Conservation (phyloP, 2,797 vertebrate species). For the Bothrops alternatus region DNA sequence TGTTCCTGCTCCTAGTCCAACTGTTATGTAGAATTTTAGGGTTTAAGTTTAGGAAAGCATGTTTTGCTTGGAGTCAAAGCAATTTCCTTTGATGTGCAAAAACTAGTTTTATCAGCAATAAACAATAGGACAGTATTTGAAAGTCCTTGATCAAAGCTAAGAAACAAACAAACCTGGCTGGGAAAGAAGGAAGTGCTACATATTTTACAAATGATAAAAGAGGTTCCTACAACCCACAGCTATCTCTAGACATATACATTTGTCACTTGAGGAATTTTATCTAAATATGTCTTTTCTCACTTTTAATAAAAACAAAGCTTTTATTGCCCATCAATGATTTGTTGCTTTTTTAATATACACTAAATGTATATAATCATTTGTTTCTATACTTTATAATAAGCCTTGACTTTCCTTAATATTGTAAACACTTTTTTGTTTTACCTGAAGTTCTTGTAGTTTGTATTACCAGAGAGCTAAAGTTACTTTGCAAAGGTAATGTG, state of each 20-base stretch:
- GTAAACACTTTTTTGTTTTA: neutral
- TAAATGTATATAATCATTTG: neutral
- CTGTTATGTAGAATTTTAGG: neutral
- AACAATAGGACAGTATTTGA: neutral
- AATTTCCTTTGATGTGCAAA: neutral
- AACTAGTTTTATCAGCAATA: neutral
- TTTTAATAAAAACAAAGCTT: neutral
- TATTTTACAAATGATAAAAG: neutral
- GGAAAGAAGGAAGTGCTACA: neutral
- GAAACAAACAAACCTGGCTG: neutral
- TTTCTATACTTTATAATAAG: neutral
- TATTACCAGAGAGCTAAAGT: neutral
- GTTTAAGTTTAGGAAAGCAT: neutral
- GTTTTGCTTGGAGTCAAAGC: neutral
- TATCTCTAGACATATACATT: neutral
- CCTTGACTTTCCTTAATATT: neutral
- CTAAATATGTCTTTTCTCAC: neutral
- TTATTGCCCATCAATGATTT: neutral
- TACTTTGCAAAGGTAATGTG: neutral
- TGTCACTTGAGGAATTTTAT: neutral
- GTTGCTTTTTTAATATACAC: neutral
- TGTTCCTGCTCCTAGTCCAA: neutral
- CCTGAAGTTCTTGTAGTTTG: neutral
- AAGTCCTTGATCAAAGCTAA: neutral
- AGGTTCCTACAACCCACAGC: neutral